Conservation (phyloP, 2,113 vertebrate species). For the Triplophysa tibetana region DNA sequence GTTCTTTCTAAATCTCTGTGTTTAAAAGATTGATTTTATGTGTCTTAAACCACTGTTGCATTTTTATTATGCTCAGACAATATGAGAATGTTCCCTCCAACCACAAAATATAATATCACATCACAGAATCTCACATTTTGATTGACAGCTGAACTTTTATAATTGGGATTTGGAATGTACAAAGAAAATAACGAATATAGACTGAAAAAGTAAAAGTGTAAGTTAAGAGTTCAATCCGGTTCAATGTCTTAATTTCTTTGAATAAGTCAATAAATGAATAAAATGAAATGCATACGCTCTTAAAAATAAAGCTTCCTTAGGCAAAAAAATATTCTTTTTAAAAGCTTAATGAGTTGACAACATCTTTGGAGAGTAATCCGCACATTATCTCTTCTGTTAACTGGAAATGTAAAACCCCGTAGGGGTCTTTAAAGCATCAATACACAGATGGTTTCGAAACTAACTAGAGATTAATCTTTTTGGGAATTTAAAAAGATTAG, state of each 20-base stretch:
- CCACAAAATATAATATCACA: neutral
- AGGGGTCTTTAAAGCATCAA: conserved; percentile 17
- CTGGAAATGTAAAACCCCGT: neutral
- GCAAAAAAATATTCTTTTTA: neutral
- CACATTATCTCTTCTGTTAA: conserved; percentile 3
- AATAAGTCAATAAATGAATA: neutral
- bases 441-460: neutral
- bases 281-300: neutral
- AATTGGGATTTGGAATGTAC: neutral
- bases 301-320: conserved; percentile 18
- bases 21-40: conserved; percentile 28
- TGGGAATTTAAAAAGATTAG: neutral
- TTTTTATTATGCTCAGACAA: neutral
- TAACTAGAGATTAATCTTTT: neutral
- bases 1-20: neutral
- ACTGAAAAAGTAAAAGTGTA: neutral
- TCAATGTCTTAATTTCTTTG: neutral
- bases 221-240: neutral
- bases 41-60: neutral
- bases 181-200: neutral
- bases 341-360: too few species aligned
- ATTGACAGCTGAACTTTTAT: neutral
- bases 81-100: neutral
- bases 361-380: neutral
- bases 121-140: neutral